phyloP scores from a whole-genome alignment of 2,797 vertebrate genomes.

The Aplochiton taeniatus region DNA sequence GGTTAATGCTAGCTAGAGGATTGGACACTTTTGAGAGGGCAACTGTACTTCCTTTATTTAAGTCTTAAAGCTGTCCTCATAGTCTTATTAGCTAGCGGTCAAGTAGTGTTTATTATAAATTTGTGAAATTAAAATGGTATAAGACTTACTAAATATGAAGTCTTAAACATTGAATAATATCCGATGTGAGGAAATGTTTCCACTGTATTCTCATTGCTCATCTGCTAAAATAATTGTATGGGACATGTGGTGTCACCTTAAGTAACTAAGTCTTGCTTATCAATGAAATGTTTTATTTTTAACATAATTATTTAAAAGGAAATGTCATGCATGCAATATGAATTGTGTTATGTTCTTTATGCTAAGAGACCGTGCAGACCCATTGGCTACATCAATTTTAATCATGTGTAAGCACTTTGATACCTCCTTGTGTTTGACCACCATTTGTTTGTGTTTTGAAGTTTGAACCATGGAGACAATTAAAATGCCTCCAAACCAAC shows the following conservation, averaged over 20 bases:
- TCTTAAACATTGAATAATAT: too few species aligned
- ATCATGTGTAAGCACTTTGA: slow-evolving; percentile 42
- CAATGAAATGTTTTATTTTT: slow-evolving; percentile 32
- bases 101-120: slow-evolving; percentile 4
- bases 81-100: neutral
- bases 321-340: slow-evolving; percentile 43
- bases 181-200: too few species aligned
- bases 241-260: too few species aligned
- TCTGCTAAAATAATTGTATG: too few species aligned
- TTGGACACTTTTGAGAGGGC: slow-evolving; percentile 1
- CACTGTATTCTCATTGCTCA: too few species aligned
- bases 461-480: slow-evolving; percentile 39
- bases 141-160: neutral
- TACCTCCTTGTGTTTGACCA: slow-evolving; percentile 43
- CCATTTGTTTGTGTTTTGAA: slow-evolving; percentile 41
- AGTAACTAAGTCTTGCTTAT: slow-evolving; percentile 1
- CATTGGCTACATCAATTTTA: slow-evolving; percentile 32
- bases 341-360: slow-evolving; percentile 31
- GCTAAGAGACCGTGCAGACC: slow-evolving; percentile 21
- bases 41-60: neutral
- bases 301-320: slow-evolving; percentile 15
- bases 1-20: slow-evolving; percentile 24
- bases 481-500: slow-evolving; percentile 41
- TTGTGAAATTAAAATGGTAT: too few species aligned
- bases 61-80: neutral